Conservation (phyloP, 2,113 vertebrate genomes). For the Zosterops pallidus region DNA sequence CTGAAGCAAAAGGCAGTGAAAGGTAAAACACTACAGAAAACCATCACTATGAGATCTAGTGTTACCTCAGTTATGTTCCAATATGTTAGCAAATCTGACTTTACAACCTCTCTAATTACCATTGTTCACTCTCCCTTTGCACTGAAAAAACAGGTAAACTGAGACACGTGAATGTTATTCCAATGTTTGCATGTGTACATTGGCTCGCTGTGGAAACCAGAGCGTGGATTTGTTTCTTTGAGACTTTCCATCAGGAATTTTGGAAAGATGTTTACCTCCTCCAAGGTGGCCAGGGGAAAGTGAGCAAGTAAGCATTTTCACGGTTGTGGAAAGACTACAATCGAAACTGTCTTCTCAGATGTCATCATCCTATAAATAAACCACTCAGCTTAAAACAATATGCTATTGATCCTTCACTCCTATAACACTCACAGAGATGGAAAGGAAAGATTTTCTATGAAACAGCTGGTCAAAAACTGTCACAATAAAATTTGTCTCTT, state of each 20-base stretch:
- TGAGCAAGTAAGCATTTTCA: background rate
- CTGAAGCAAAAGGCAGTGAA: background rate
- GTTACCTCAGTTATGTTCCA: background rate
- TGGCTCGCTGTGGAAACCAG: background rate
- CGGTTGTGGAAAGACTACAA: background rate
- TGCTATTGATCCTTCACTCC: background rate
- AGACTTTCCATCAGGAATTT: background rate
- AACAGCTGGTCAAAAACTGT: background rate
- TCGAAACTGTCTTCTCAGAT: background rate
- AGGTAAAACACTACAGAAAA: background rate
- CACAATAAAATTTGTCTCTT: background rate
- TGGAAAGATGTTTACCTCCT: background rate
- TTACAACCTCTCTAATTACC: background rate
- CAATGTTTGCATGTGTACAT: background rate
- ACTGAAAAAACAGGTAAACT: background rate
- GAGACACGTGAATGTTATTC: accelerated
- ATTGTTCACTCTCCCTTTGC: background rate
- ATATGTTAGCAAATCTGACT: background rate
- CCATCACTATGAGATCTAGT: background rate
- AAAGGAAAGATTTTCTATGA: background rate
- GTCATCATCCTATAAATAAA: background rate
- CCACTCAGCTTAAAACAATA: background rate
- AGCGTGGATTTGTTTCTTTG: accelerated
- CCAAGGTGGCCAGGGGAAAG: background rate
- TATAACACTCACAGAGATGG: background rate